These are phyloP conservation scores for Phoxinus dragarum DNA, from an alignment of 2,797 vertebrate species.

Conservation along the genomic window DNA sequence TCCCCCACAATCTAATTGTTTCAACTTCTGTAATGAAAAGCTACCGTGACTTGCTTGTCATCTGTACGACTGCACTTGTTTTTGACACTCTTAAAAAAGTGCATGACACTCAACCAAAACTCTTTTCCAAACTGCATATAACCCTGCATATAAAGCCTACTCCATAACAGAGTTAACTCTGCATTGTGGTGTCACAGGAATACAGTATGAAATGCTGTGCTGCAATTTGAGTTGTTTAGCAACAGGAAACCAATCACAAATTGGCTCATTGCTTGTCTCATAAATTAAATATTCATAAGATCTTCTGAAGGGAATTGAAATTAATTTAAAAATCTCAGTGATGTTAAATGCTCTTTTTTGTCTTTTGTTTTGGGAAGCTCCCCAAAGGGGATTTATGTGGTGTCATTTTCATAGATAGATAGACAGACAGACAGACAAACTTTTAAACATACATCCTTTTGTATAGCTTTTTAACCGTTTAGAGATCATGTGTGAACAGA, in stretches of 20 bases:
- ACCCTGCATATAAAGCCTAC: background rate
- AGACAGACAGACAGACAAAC: background rate
- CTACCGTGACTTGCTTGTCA: conserved; percentile 59
- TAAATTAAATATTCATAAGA: background rate
- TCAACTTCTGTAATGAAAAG: conserved; percentile 71
- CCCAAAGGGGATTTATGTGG: background rate
- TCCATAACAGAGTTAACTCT: background rate
- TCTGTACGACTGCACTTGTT: conserved; percentile 52
- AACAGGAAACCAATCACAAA: background rate
- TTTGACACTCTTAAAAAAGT: conserved; percentile 49
- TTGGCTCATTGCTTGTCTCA: background rate
- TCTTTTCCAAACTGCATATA: background rate
- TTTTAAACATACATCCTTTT: background rate
- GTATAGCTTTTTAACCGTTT: background rate
- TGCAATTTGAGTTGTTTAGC: background rate
- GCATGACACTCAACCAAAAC: conserved; percentile 2
- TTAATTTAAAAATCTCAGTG: background rate
- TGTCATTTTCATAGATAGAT: background rate
- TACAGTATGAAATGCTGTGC: background rate
- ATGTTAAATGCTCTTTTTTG: background rate
- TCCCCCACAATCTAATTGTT: conserved; percentile 68
- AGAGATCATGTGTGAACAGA: background rate
- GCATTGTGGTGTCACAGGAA: background rate
- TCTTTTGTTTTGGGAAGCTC: background rate
- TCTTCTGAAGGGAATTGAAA: background rate